Base-by-base conservation (phyloP, 1,140 invertebrate genomes). In the Doryteuthis pealeii region DNA sequence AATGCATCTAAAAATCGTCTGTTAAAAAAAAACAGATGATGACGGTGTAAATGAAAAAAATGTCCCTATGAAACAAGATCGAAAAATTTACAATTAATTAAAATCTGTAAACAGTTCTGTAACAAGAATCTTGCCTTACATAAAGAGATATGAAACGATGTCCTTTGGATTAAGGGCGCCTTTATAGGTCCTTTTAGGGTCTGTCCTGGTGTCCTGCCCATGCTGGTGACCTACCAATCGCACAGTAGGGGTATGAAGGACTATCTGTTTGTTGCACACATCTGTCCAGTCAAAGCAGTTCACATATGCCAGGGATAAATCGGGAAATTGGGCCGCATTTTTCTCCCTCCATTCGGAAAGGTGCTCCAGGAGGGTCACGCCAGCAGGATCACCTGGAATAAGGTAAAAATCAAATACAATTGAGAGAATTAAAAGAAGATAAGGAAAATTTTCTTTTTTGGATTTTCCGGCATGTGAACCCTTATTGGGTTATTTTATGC, bases 241-340 rank as follows among this genome's bases (percentile, higher is more conserved):
- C 18, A 62, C 22, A 0, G 54, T 62, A 22, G 54, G 54, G 18
- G 12, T 62, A 18, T 62, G 54, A 62, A 62, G 2, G 26, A 62
- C 18, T 6, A n/a, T 22, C 26, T 62, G 54, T 28, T 62, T 62
- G 5, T 22, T 28, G 26, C 54, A 62, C 22, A 62, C 54, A 62
- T 62, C 54, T 62, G 54, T 62, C 54, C 54, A 62, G 54, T 62
- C 54, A 62, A 62, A 62, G 54, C 54, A 62, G 18, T 62, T 62
- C 18, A 62, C 18, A 62, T 28, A 28, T 5, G 54, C 54, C 18
- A 62, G 5, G 22, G 54, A 62, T n/a, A 62, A 28, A 15, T 62
- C 22, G 10, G 54, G 54, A 28, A n/a, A 62, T 2, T n/a, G 26
- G 6, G 12, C 18, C 10, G 22, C 54, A 62, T 12, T n/a, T 62